Conservation (phyloP, 1,140 invertebrate genomes). For the Atopsyche davidsoni region DNA sequence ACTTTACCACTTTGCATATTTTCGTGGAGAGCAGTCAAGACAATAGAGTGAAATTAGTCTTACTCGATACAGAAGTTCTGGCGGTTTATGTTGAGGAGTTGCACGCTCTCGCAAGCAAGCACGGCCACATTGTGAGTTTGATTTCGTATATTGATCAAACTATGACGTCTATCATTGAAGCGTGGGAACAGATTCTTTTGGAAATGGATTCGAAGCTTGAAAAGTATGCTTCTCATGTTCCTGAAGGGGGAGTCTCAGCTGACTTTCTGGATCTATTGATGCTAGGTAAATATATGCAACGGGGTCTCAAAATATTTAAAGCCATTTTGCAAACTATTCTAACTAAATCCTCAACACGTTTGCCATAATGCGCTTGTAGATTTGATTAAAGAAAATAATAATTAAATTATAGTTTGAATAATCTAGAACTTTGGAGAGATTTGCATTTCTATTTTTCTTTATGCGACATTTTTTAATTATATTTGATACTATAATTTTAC, state of each 20-base stretch:
- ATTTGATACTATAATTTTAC: no score
- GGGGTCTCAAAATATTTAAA: no score
- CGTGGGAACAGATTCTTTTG: slow-evolving; percentile 89
- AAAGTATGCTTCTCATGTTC: slow-evolving; percentile 75
- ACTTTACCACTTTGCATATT: slow-evolving; percentile 54
- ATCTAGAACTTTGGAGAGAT: no score
- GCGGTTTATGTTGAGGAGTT: slow-evolving; percentile 61
- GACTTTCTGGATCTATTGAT: slow-evolving; percentile 88
- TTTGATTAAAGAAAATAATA: no score
- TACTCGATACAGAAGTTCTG: slow-evolving; percentile 62
- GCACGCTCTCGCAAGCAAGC: slow-evolving; percentile 63
- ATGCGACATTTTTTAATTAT: no score
- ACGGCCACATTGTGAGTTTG: slow-evolving; percentile 61
- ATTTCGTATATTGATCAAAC: slow-evolving; percentile 68
- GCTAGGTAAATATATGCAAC: slow-evolving; percentile 67
- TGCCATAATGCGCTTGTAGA: no score
- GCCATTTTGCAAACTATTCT: no score
- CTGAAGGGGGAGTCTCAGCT: slow-evolving; percentile 74
- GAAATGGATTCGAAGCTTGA: slow-evolving; percentile 92
- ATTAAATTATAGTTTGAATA: not conserved
- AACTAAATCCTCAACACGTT: no score
- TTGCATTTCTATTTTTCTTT: no score
- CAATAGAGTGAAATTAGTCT: slow-evolving; percentile 48
- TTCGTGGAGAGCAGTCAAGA: slow-evolving; percentile 48
- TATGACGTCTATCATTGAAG: slow-evolving; percentile 80